A percentile compares a stretch with the other conserved stretches of the same genome.
phyloP scores from a whole-genome alignment of 2,797 vertebrate genomes.

The Intellagama lesueurii region DNA sequence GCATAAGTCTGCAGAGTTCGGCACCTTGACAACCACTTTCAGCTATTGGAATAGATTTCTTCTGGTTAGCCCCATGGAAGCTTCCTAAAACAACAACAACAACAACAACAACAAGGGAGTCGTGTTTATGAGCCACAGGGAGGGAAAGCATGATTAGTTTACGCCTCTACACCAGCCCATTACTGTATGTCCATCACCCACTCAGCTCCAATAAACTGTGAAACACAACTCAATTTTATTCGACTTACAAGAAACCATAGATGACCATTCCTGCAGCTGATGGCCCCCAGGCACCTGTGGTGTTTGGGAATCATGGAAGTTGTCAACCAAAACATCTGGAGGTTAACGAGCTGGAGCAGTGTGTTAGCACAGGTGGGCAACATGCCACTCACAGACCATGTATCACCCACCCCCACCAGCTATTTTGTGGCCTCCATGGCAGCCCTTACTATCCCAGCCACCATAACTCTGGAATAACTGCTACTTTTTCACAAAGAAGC shows the following conservation, averaged over 20 bases:
- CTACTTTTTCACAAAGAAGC: no score
- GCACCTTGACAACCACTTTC: conserved; percentile 74
- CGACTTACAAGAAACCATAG: conserved; percentile 62
- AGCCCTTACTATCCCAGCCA: no score
- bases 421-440: no score
- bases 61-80: conserved; percentile 74
- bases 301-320: neutral
- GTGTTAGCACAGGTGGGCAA: neutral
- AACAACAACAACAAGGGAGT: neutral
- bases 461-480: no score
- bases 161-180: conserved; percentile 62
- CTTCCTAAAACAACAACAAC: conserved; percentile 60
- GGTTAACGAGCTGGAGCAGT: neutral
- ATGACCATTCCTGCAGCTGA: conserved; percentile 32
- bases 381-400: no score
- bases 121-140: conserved; percentile 65
- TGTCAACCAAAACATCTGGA: neutral
- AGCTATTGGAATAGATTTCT: conserved; percentile 68
- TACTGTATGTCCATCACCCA: conserved; percentile 61
- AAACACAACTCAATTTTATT: conserved; percentile 62
- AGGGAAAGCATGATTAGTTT: conserved; percentile 72
- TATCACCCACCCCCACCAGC: no score
- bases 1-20: conserved; percentile 78
- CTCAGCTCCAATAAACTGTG: conserved; percentile 63
- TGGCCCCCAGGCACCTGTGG: neutral